Conservation (phyloP, 37 sponge, comb jelly and placozoan genomes). For the Hexactinellida sp. region DNA sequence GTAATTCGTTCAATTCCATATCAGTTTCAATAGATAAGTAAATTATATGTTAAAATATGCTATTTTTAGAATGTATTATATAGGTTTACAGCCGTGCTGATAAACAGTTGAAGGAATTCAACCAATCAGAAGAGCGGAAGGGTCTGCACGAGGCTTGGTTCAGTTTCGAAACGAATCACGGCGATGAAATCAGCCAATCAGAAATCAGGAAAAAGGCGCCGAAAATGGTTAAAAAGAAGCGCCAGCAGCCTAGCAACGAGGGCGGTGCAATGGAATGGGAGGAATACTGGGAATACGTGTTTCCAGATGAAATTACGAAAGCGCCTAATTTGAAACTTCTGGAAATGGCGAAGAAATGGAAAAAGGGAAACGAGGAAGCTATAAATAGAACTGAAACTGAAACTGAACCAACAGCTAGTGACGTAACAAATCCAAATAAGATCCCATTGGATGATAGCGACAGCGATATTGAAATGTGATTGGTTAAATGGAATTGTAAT, state of each 20-base stretch:
- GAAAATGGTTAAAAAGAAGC: slow-evolving; percentile 68
- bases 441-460: neutral
- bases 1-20: no score
- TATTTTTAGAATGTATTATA: no score
- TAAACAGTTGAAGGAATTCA: slow-evolving; percentile 27
- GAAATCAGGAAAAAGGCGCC: slow-evolving; percentile 61
- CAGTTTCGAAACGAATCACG: slow-evolving; percentile 59
- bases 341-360: slow-evolving; percentile 90
- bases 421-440: neutral
- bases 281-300: slow-evolving; percentile 97
- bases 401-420: neutral
- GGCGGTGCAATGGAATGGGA: slow-evolving; percentile 95
- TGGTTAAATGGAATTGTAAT: no score
- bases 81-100: slow-evolving; percentile 46
- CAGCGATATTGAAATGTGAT: neutral
- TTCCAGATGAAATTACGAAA: slow-evolving; percentile 73
- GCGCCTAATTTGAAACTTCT: slow-evolving; percentile 80
- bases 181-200: slow-evolving; percentile 35
- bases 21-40: no score
- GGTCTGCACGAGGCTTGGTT: slow-evolving; percentile 82
- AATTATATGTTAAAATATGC: no score
- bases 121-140: slow-evolving; percentile 51
- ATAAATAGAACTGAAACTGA: neutral
- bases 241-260: slow-evolving; percentile 72
- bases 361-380: slow-evolving; percentile 28